A percentile compares a stretch with the other conserved stretches of the same genome.
These are phyloP conservation scores for Hyles lineata DNA, from an alignment of 2,888 invertebrate species.

Conservation along the genomic window DNA sequence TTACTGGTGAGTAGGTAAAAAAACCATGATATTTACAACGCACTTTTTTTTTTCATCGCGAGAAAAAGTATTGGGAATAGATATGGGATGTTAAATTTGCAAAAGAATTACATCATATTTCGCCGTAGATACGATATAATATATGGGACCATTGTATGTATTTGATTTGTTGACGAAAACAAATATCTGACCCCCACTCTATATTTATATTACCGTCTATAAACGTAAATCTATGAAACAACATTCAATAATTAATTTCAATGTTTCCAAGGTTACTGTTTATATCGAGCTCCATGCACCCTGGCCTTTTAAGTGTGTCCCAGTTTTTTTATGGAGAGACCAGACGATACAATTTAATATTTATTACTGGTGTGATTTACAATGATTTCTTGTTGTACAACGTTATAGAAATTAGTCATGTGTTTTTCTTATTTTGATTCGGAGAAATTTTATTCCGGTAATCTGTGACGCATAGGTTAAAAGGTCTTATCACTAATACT, in stretches of 20 bases:
- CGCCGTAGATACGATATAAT: neutral
- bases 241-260: slow-evolving; percentile 11
- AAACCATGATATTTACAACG: too few species aligned
- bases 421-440: slow-evolving; percentile 1
- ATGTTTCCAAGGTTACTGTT: slow-evolving; percentile 22
- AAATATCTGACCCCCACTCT: neutral
- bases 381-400: slow-evolving; percentile 7
- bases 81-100: too few species aligned
- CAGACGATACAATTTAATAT: slow-evolving; percentile 12
- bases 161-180: neutral
- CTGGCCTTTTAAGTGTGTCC: slow-evolving; percentile 12
- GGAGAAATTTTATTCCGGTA: slow-evolving; percentile 1
- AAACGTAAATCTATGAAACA: slow-evolving; percentile 13
- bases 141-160: too few species aligned
- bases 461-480: slow-evolving; percentile 1
- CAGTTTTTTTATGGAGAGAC: slow-evolving; percentile 10
- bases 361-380: slow-evolving; percentile 21
- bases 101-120: too few species aligned
- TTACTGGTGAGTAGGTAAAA: too few species aligned
- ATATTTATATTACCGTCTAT: neutral
- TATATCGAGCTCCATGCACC: neutral
- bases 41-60: too few species aligned
- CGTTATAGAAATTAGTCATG: neutral
- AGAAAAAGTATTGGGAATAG: too few species aligned
- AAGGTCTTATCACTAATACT: neutral